phyloP scores from a whole-genome alignment of 2,113 vertebrate genomes.

The Gambusia affinis region DNA sequence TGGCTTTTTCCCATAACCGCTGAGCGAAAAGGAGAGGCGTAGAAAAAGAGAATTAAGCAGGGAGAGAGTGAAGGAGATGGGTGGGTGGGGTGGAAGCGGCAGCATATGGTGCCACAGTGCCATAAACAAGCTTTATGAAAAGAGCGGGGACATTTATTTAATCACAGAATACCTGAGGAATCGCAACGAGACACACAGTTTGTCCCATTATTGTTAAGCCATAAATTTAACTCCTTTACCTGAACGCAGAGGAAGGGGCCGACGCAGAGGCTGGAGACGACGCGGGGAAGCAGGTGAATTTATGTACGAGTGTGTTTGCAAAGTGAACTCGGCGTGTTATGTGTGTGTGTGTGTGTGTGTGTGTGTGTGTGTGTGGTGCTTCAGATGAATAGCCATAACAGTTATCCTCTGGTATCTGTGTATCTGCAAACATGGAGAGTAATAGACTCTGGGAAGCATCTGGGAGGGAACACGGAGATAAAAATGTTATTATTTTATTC shows the following conservation, averaged over 20 bases:
- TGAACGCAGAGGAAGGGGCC: slow-evolving; percentile 49
- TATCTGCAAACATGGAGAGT: slow-evolving; percentile 45
- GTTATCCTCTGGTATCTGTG: slow-evolving; percentile 47
- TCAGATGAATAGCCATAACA: slow-evolving; percentile 54
- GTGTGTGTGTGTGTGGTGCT: slow-evolving; percentile 5
- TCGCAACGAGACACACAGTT: slow-evolving; percentile 75
- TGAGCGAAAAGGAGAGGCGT: slow-evolving; percentile 47
- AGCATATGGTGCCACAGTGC: slow-evolving; percentile 81
- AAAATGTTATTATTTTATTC: slow-evolving; percentile 31
- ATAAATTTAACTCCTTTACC: slow-evolving; percentile 76
- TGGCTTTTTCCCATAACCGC: slow-evolving; percentile 65
- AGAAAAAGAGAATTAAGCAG: slow-evolving; percentile 51
- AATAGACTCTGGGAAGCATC: slow-evolving; percentile 31
- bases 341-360: too few species aligned
- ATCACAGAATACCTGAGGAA: slow-evolving; percentile 84
- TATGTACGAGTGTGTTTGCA: slow-evolving; percentile 63
- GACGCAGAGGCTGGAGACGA: slow-evolving; percentile 59
- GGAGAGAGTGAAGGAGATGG: slow-evolving; percentile 43
- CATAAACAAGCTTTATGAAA: slow-evolving; percentile 87
- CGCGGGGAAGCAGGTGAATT: slow-evolving; percentile 67
- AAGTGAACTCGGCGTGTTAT: slow-evolving; percentile 11
- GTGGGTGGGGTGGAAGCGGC: slow-evolving; percentile 61
- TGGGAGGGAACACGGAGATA: slow-evolving; percentile 22
- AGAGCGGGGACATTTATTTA: slow-evolving; percentile 87
- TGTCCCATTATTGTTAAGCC: slow-evolving; percentile 77